phyloP scores from a whole-genome alignment of 64 coral and sea anemone genomes.

The Exaiptasia diaphana region DNA sequence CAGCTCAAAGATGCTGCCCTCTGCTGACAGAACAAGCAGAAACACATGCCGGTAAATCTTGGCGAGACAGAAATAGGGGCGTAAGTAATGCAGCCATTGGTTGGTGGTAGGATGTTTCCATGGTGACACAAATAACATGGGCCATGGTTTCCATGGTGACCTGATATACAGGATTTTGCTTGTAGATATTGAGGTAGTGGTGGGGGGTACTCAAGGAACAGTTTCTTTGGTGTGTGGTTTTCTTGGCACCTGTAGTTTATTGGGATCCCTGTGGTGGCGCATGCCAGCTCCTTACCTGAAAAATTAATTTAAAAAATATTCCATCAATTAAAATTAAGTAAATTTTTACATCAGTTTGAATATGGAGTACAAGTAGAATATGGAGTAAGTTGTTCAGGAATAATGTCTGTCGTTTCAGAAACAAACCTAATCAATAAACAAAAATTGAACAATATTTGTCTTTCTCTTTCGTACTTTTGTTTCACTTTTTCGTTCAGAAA shows the following conservation, averaged over 20 bases:
- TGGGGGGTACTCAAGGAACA: conserved; percentile 13
- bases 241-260: not conserved
- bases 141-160: not conserved
- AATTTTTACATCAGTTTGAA: too few species aligned
- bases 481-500: too few species aligned
- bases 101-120: not conserved
- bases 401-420: too few species aligned
- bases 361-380: too few species aligned
- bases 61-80: not conserved
- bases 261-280: not conserved
- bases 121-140: conserved; percentile 8
- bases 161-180: not conserved
- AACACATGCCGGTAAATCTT: not conserved
- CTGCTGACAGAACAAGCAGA: not conserved
- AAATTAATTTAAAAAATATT: too few species aligned
- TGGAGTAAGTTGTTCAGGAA: too few species aligned
- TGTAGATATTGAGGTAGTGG: not conserved
- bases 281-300: not conserved
- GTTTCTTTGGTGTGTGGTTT: not conserved
- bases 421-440: too few species aligned
- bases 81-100: conserved; percentile 6
- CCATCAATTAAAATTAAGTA: too few species aligned
- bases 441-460: too few species aligned
- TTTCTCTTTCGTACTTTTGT: too few species aligned
- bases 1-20: not conserved